Conservation (phyloP, 2,113 vertebrate species). For the Cyprinodon brontotheroides region DNA sequence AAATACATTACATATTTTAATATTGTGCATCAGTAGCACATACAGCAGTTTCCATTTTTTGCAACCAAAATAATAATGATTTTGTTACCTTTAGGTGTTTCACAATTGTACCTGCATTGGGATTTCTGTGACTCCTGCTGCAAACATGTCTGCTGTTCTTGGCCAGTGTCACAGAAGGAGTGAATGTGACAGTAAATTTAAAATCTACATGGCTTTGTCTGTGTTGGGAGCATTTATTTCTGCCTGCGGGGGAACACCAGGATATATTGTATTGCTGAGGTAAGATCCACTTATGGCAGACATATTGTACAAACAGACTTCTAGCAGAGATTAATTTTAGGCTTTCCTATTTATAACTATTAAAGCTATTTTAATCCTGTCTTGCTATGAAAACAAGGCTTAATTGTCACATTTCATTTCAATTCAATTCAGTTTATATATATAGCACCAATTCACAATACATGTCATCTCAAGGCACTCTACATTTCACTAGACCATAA, state of each 20-base stretch:
- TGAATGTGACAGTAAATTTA: slow-evolving; percentile 79
- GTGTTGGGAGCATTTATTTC: slow-evolving; percentile 73
- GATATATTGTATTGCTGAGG: slow-evolving; percentile 85
- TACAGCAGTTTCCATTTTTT: no score
- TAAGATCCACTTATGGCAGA: slow-evolving; percentile 42
- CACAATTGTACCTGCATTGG: slow-evolving; percentile 88
- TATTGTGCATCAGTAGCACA: no score
- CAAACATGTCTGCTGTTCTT: slow-evolving; percentile 80
- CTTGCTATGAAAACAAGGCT: neutral
- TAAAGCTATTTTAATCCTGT: neutral
- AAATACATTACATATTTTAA: no score
- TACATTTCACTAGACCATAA: no score
- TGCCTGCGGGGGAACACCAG: slow-evolving; percentile 77
- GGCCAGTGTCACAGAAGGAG: slow-evolving; percentile 84
- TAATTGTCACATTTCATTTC: neutral
- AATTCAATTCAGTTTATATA: no score
- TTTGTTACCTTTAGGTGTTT: slow-evolving; percentile 78
- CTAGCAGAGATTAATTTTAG: neutral
- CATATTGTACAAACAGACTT: neutral
- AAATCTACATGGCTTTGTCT: slow-evolving; percentile 80
- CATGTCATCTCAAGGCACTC: no score
- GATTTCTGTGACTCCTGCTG: slow-evolving; percentile 33
- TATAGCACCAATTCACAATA: no score
- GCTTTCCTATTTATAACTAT: neutral
- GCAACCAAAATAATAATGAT: neutral